Percentiles rank a stretch among this genome's conserved stretches.
These are phyloP conservation scores for Hedychridium roseum DNA, from an alignment of 2,888 invertebrate genomes.

Conservation along the genomic window DNA sequence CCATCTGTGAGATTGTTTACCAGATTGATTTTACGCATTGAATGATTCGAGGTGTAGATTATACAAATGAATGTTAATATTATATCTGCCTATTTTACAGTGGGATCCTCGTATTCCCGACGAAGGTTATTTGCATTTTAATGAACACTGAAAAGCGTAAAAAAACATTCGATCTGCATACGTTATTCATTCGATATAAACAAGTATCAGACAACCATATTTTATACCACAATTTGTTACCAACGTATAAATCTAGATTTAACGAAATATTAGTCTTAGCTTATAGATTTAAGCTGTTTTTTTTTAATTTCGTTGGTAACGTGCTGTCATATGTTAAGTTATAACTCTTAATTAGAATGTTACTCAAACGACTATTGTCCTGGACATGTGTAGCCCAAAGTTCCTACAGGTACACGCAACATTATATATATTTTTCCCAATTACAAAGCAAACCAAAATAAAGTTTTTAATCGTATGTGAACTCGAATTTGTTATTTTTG, in stretches of 20 bases:
- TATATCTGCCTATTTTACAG: too few species aligned
- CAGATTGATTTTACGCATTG: too few species aligned
- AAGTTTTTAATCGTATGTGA: conserved; percentile 52
- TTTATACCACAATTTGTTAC: conserved; percentile 62
- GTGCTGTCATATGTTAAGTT: conserved; percentile 28
- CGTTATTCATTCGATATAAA: conserved; percentile 21
- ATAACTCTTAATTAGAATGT: conserved; percentile 32
- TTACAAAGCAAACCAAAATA: conserved; percentile 60
- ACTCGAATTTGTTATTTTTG: neutral
- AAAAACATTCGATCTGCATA: conserved; percentile 16
- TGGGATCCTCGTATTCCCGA: too few species aligned
- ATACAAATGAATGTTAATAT: too few species aligned
- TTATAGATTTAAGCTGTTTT: conserved; percentile 42
- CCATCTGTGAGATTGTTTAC: conserved; percentile 51
- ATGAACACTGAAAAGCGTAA: conserved; percentile 7
- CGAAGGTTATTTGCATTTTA: conserved; percentile 10
- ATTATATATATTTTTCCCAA: conserved; percentile 60
- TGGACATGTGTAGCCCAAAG: conserved; percentile 55
- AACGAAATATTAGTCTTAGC: conserved; percentile 46
- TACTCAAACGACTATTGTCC: conserved; percentile 45
- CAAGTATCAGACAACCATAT: conserved; percentile 47
- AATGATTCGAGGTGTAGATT: too few species aligned
- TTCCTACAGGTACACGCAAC: conserved; percentile 60
- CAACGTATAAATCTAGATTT: conserved; percentile 54
- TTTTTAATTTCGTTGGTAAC: conserved; percentile 37